Percentiles rank a stretch among this genome's conserved stretches.
phyloP scores from a whole-genome alignment of 2,797 vertebrate species.

The Novumbra hubbsi region DNA sequence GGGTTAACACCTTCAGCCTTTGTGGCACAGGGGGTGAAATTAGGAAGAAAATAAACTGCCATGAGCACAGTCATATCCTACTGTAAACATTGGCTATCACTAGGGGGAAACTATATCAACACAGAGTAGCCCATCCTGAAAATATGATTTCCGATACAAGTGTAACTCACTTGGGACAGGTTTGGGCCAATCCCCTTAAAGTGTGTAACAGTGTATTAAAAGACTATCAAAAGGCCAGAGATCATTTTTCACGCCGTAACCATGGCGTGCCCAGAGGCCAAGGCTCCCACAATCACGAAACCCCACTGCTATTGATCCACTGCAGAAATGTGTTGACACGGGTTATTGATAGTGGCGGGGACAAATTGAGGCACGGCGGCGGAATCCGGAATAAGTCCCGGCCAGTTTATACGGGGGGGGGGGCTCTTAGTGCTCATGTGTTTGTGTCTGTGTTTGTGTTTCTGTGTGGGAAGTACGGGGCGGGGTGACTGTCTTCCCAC shows the following conservation, averaged over 20 bases:
- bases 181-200: conserved; percentile 75
- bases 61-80: conserved; percentile 20
- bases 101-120: conserved; percentile 35
- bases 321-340: conserved; percentile 49
- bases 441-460: background rate
- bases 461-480: conserved; percentile 40
- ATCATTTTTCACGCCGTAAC: conserved; percentile 69
- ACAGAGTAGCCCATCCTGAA: conserved; percentile 67
- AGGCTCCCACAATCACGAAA: conserved; percentile 44
- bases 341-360: conserved; percentile 33
- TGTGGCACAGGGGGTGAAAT: conserved; percentile 61
- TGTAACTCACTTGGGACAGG: conserved; percentile 69
- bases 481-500: conserved; percentile 64
- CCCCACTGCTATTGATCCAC: conserved; percentile 60
- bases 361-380: conserved; percentile 32
- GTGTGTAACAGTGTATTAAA: conserved; percentile 73
- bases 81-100: background rate
- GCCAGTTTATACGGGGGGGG: conserved; percentile 44
- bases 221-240: conserved; percentile 63
- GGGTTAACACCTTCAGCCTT: conserved; percentile 69
- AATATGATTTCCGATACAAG: conserved; percentile 68
- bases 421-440: conserved; percentile 24
- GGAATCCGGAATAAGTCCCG: conserved; percentile 43
- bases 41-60: conserved; percentile 31
- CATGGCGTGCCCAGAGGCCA: conserved; percentile 39